Percentiles rank a stretch among this genome's conserved stretches.
Conservation (phyloP, 1,140 invertebrate genomes). For the Heliconius congener region DNA sequence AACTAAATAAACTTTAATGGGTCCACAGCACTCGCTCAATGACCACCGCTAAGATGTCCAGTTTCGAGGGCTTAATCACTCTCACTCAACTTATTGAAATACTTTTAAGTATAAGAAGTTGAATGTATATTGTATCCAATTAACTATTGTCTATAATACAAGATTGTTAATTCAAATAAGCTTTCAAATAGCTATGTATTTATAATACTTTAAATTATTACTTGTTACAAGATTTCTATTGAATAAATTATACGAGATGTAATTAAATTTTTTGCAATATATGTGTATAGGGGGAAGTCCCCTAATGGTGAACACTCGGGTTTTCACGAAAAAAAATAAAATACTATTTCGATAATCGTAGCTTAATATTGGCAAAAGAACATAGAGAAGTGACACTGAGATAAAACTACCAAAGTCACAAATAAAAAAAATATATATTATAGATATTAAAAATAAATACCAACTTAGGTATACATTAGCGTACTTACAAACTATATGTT, state of each 20-base stretch:
- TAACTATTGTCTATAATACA: background rate
- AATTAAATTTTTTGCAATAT: too few species aligned
- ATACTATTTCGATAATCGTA: too few species aligned
- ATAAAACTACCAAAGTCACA: too few species aligned
- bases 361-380: too few species aligned
- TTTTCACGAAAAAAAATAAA: too few species aligned
- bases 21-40: conserved; percentile 34
- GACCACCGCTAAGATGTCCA: conserved; percentile 24
- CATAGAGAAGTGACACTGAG: too few species aligned
- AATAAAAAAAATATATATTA: too few species aligned
- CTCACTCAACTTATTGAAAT: conserved; percentile 31
- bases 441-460: too few species aligned
- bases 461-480: too few species aligned
- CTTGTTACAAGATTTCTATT: background rate
- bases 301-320: too few species aligned
- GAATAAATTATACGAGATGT: background rate
- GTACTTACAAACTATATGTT: background rate
- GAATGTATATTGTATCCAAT: conserved; percentile 21
- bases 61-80: conserved; percentile 32
- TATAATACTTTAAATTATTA: background rate
- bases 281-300: too few species aligned
- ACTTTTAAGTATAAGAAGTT: conserved; percentile 31
- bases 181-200: background rate
- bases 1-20: conserved; percentile 37
- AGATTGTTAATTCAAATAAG: background rate